Percentiles rank a stretch among this genome's conserved stretches.
These are phyloP conservation scores for Takifugu rubripes DNA, from an alignment of 2,797 vertebrate genomes.

Conservation along the genomic window DNA sequence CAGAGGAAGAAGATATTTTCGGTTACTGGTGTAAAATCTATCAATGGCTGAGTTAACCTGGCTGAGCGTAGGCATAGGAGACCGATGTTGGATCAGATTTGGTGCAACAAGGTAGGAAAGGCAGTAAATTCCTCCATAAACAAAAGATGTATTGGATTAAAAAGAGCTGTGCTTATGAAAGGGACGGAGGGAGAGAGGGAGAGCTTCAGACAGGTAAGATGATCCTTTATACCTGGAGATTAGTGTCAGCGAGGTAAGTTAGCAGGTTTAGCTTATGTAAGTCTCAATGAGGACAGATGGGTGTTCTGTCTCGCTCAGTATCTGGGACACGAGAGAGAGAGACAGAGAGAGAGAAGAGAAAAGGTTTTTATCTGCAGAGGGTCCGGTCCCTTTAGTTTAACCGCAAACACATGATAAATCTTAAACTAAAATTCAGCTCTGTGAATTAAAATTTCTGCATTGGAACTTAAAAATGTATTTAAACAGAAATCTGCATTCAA, in stretches of 20 bases:
- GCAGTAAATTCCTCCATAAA: too few species aligned
- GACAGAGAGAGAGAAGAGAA: conserved; percentile 1
- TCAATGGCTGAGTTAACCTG: not conserved
- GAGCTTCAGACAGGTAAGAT: conserved; percentile 44
- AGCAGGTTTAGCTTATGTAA: conserved; percentile 70
- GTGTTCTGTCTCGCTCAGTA: conserved; percentile 30
- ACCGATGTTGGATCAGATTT: too few species aligned
- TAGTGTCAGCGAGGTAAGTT: conserved; percentile 66
- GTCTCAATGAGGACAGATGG: conserved; percentile 57
- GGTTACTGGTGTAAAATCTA: conserved; percentile 36
- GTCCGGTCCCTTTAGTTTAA: too few species aligned
- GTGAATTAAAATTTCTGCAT: too few species aligned
- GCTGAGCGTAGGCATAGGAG: not conserved
- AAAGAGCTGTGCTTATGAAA: not conserved
- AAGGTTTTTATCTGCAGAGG: not conserved
- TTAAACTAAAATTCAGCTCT: too few species aligned
- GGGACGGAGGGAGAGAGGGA: conserved; percentile 6
- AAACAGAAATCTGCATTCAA: too few species aligned
- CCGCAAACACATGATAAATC: too few species aligned
- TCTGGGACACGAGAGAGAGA: conserved; percentile 14
- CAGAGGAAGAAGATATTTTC: conserved; percentile 10
- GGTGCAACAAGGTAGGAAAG: too few species aligned
- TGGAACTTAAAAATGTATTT: too few species aligned
- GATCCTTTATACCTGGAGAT: conserved; percentile 69
- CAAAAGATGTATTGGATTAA: too few species aligned